These are phyloP conservation scores for Nesogale talazaci DNA, from an alignment of 2,113 vertebrate species.

Conservation along the genomic window DNA sequence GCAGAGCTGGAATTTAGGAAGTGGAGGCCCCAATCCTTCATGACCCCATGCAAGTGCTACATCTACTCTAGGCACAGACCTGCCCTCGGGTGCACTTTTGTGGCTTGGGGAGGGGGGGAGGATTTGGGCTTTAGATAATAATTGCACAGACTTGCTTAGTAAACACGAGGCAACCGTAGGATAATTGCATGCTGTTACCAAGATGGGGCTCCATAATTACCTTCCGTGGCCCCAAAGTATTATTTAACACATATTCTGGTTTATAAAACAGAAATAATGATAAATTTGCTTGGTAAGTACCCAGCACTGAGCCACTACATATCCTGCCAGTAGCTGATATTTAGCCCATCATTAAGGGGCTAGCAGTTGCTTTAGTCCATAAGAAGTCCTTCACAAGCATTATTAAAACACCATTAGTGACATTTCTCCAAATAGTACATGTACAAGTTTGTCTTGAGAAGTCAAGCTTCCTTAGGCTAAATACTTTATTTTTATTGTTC, in stretches of 20 bases:
- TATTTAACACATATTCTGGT: constrained; percentile 86
- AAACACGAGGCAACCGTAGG: constrained; percentile 77
- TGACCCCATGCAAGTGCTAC: neutral
- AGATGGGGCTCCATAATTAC: constrained; percentile 82
- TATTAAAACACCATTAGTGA: constrained; percentile 83
- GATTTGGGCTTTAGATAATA: constrained; percentile 77
- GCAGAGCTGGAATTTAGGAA: constrained; percentile 27
- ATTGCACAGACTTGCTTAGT: constrained; percentile 80
- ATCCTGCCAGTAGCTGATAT: constrained; percentile 84
- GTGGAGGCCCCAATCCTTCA: neutral
- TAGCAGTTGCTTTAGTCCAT: constrained; percentile 81
- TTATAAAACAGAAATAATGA: constrained; percentile 87
- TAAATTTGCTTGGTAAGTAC: constrained; percentile 86
- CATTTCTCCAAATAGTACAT: constrained; percentile 79
- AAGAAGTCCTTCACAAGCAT: constrained; percentile 79
- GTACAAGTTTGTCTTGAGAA: constrained; percentile 50
- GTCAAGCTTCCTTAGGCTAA: constrained; percentile 65
- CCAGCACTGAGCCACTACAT: constrained; percentile 80
- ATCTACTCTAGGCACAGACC: constrained; percentile 29
- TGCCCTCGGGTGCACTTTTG: constrained; percentile 73
- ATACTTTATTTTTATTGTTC: constrained; percentile 72
- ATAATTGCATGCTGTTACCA: constrained; percentile 81
- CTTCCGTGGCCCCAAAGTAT: constrained; percentile 85
- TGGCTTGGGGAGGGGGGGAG: constrained; percentile 69
- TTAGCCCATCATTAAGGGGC: constrained; percentile 84